Conservation (phyloP, 23 tunicate species). For the Ascidia mentula region DNA sequence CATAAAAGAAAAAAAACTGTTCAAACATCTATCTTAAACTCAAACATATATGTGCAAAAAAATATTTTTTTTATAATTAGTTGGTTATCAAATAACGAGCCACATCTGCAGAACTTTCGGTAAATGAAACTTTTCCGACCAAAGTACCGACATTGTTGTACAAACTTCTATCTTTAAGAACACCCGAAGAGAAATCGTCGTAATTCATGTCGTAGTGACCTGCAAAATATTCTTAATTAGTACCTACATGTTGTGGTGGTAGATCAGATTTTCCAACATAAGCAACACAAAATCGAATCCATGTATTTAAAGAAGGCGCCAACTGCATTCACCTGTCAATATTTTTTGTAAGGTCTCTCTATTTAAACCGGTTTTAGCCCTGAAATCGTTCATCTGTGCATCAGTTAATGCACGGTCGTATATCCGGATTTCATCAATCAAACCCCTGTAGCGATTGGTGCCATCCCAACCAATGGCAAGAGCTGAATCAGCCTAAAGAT, state of each 20-base stretch:
- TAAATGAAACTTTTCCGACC: slow-evolving; percentile 1
- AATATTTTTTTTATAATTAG: background rate
- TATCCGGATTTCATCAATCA: slow-evolving; percentile 23
- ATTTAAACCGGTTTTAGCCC: slow-evolving; percentile 7
- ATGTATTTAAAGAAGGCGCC: too few relatives aligned
- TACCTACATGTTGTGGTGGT: too few relatives aligned
- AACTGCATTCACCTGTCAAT: slow-evolving; percentile 28
- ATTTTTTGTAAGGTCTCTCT: slow-evolving; percentile 8
- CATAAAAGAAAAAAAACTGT: too few relatives aligned
- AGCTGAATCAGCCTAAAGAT: background rate
- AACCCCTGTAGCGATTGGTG: background rate
- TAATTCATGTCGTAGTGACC: slow-evolving; percentile 34
- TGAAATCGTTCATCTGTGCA: background rate
- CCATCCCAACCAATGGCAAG: slow-evolving; percentile 9
- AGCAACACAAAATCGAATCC: background rate
- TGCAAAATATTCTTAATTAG: background rate
- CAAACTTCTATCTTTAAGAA: slow-evolving; percentile 3
- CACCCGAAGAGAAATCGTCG: background rate
- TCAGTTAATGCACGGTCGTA: slow-evolving; percentile 27
- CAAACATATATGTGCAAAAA: background rate
- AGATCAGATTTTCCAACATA: background rate
- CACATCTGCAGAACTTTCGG: slow-evolving; percentile 5
- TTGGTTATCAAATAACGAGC: slow-evolving; percentile 12
- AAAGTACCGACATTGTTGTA: background rate
- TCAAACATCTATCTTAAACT: too few relatives aligned